These are phyloP conservation scores for Abrostola tripartita DNA, from an alignment of 2,888 invertebrate genomes.

Conservation along the genomic window DNA sequence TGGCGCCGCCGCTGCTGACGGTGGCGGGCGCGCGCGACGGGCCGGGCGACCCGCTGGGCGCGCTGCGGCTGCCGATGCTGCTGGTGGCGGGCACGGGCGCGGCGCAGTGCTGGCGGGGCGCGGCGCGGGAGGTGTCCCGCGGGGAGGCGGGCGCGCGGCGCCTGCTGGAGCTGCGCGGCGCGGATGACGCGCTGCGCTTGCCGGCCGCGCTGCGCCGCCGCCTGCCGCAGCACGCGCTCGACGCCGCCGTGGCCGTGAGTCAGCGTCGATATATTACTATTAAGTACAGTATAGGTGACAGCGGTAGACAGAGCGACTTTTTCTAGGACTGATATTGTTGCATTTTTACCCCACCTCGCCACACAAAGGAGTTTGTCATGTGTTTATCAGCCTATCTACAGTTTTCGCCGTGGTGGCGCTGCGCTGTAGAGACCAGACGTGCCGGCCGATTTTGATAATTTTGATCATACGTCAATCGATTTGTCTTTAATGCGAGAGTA, in stretches of 20 bases:
- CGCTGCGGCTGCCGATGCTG: conserved; percentile 54
- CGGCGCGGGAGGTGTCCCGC: conserved; percentile 66
- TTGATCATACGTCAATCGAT: no score
- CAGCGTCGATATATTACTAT: no score
- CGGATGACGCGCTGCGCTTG: conserved; percentile 90
- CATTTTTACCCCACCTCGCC: no score
- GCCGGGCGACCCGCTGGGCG: conserved; percentile 88
- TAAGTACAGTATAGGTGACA: no score
- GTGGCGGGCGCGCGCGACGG: conserved; percentile 90
- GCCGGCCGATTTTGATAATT: no score
- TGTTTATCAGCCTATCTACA: no score
- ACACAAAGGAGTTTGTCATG: no score
- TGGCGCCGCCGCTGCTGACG: conserved; percentile 91
- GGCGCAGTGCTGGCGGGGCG: conserved; percentile 77
- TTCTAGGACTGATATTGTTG: no score
- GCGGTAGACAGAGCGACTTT: no score
- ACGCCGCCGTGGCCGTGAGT: conserved; percentile 78
- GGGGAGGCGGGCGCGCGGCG: conserved; percentile 84
- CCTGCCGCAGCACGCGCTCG: conserved; percentile 92
- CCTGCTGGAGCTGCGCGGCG: conserved; percentile 90
- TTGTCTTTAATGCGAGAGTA: no score
- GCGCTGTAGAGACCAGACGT: no score
- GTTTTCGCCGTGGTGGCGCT: no score
- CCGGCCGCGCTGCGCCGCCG: conserved; percentile 87
- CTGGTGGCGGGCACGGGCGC: conserved; percentile 91